Percentiles rank a stretch among this genome's conserved stretches.
Conservation (phyloP, 2,888 invertebrate genomes). For the Siphlonurus alternatus region DNA sequence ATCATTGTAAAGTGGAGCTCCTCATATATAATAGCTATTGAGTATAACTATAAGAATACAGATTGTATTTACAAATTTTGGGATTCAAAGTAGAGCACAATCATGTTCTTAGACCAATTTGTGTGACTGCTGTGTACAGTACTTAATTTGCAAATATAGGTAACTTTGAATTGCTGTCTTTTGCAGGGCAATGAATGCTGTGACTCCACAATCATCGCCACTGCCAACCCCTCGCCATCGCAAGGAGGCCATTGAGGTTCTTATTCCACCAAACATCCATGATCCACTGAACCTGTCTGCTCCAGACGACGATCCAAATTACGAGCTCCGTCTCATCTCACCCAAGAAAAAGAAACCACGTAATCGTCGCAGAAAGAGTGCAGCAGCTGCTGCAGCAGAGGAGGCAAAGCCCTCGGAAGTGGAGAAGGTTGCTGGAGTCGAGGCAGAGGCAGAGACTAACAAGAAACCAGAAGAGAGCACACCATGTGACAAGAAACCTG, state of each 20-base stretch:
- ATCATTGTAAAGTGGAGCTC: too few species aligned
- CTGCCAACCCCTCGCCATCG: constrained; percentile 65
- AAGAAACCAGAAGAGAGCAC: constrained; percentile 10
- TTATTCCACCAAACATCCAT: constrained; percentile 80
- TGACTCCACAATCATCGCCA: constrained; percentile 85
- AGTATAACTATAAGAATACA: too few species aligned
- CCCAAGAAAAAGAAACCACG: constrained; percentile 46
- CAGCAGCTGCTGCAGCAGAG: constrained; percentile 1
- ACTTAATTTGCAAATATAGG: too few species aligned
- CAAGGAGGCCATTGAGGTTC: constrained; percentile 69
- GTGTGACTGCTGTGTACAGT: too few species aligned
- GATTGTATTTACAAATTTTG: too few species aligned
- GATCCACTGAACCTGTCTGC: constrained; percentile 70
- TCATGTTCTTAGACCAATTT: too few species aligned
- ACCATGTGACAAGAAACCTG: constrained; percentile 5
- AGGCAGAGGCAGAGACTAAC: constrained; percentile 9
- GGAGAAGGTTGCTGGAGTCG: constrained; percentile 8
- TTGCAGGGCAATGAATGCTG: constrained; percentile 59
- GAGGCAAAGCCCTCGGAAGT: background rate
- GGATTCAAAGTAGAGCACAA: too few species aligned
- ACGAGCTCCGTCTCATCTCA: constrained; percentile 60
- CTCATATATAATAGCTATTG: too few species aligned
- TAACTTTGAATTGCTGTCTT: too few species aligned
- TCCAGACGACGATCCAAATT: constrained; percentile 61
- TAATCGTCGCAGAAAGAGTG: constrained; percentile 38